These are phyloP conservation scores for Macroteleia sp. DNA, from an alignment of 2,888 invertebrate genomes.

Conservation along the genomic window DNA sequence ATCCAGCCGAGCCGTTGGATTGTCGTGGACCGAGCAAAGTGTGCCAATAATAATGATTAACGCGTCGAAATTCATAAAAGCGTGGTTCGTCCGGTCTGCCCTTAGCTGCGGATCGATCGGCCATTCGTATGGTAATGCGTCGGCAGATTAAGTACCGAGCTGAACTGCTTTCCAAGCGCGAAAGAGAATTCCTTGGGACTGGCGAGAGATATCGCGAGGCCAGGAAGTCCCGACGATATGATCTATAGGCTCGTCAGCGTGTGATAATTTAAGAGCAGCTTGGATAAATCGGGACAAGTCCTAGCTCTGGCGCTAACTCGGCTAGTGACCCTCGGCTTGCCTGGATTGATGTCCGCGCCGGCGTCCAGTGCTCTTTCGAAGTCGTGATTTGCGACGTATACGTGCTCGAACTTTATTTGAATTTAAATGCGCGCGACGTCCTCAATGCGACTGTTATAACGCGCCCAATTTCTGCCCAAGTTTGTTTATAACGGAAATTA, in stretches of 20 bases:
- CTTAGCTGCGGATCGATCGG: conserved; percentile 78
- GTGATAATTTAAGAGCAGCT: conserved; percentile 77
- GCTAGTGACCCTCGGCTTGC: conserved; percentile 25
- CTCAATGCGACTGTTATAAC: conserved; percentile 1
- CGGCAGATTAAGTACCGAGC: conserved; percentile 81
- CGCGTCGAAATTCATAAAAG: conserved; percentile 44
- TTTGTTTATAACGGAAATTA: conserved; percentile 37
- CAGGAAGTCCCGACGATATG: conserved; percentile 81
- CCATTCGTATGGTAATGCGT: conserved; percentile 84
- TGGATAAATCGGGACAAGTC: conserved; percentile 67
- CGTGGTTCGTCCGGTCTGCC: conserved; percentile 73
- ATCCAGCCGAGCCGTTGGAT: background rate
- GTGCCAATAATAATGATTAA: conserved; percentile 66
- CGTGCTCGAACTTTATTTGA: conserved; percentile 46
- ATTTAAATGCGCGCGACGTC: conserved; percentile 47
- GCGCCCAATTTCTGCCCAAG: conserved; percentile 6
- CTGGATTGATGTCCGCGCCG: conserved; percentile 48
- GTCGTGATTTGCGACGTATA: conserved; percentile 48
- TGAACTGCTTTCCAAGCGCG: conserved; percentile 79
- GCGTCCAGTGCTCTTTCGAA: conserved; percentile 32
- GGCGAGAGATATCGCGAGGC: conserved; percentile 69
- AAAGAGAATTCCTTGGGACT: conserved; percentile 64
- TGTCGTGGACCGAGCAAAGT: conserved; percentile 18
- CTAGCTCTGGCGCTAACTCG: background rate
- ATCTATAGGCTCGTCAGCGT: conserved; percentile 76